Conservation (phyloP, 2,113 vertebrate species). For the Osmerus mordax region DNA sequence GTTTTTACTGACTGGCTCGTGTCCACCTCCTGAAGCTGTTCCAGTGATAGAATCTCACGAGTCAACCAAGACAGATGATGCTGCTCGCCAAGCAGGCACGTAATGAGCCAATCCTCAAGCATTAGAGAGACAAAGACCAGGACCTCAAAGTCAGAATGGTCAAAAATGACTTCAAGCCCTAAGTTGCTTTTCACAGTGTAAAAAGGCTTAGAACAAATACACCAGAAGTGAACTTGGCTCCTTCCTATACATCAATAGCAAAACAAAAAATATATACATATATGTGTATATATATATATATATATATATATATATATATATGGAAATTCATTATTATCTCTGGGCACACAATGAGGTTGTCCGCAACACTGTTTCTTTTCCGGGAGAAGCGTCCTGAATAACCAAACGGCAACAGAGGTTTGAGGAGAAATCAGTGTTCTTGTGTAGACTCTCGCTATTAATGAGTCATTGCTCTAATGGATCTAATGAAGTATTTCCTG, state of each 20-base stretch:
- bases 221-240: too few species aligned
- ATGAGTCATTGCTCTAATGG: slow-evolving; percentile 64
- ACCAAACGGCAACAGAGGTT: slow-evolving; percentile 16
- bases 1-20: too few species aligned
- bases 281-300: too few species aligned
- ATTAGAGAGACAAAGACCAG: background rate
- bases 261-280: too few species aligned
- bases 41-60: too few species aligned
- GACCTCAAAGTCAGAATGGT: background rate
- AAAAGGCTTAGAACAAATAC: background rate
- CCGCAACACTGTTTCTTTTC: background rate
- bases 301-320: too few species aligned
- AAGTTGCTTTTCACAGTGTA: background rate
- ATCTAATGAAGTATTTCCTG: slow-evolving; percentile 66
- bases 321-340: too few species aligned
- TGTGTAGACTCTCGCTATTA: slow-evolving; percentile 48
- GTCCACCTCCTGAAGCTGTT: too few species aligned
- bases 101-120: too few species aligned
- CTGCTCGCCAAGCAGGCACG: too few species aligned
- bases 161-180: background rate
- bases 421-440: slow-evolving; percentile 30
- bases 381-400: background rate
- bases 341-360: background rate
- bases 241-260: too few species aligned
- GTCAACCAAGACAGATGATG: too few species aligned